Base-by-base conservation (phyloP, 2,797 vertebrate genomes). In the Ciconia nigra region DNA sequence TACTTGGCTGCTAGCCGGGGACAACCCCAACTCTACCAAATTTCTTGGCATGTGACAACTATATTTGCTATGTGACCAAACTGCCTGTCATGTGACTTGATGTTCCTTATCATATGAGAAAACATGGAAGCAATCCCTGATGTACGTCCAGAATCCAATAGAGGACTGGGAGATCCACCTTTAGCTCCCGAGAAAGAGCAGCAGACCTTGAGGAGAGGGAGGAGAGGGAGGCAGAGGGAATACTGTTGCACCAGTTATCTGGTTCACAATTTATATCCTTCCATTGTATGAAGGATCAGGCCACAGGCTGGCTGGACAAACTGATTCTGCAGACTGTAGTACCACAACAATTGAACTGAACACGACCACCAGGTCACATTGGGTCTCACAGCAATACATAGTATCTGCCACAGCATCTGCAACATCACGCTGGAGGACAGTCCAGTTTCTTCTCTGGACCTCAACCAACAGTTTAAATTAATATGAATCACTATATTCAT, bases 131-230 rank as follows among this genome's bases (percentile, higher is more conserved):
- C 25, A 79, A 51, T 3, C 15, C 24, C 19, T 35, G 44, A 42
- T 1, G 0, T 20, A 51, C 0, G 0, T 39, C 63, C 47, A 25
- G 21, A 81, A 84, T 47, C 44, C 55, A 87, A 21, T 2, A 71
- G 13, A 39, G n/a, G 47, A 57, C 39, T 39, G 37, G 35, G 21
- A 70, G 13, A 84, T 49, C 11, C 7, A 47, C 41, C 41, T 76
- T 80, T 28, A 80, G 33, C 26, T 69, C 39, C 31, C 0, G 1
- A 73, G 26, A 31, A 74, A 63, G 51, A 69, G 41, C 10, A 80
- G 35, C 66, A 92, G 61, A 46, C 11, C 11, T 10, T 15, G 14
- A 55, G 6, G 10, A 81, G 21, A 69, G 49, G 19, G 14, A 55
- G 6, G 9, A 81, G 21, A 69, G 49, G 19, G 14, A 90, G 19